phyloP scores from a whole-genome alignment of 2,797 vertebrate genomes.

The Nothura maculosa region DNA sequence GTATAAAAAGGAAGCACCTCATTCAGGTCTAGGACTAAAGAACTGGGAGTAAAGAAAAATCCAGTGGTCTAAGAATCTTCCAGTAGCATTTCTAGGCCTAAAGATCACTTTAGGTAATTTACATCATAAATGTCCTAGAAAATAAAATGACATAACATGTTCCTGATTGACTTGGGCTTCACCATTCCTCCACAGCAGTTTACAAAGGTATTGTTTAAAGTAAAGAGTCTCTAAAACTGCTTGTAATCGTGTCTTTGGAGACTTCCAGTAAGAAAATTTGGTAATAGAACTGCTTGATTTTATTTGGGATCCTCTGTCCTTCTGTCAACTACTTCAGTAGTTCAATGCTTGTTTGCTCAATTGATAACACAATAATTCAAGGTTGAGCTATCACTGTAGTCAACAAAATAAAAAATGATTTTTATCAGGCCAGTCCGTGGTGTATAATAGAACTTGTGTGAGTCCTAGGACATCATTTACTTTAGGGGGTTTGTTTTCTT shows the following conservation, averaged over 20 bases:
- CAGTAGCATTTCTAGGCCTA: neutral
- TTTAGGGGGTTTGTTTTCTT: neutral
- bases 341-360: no score
- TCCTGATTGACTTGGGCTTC: neutral
- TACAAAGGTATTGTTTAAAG: neutral
- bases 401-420: neutral
- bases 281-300: neutral
- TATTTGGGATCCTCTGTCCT: neutral
- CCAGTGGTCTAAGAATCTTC: neutral
- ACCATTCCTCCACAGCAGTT: neutral
- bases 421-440: rapidly evolving
- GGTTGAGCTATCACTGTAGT: neutral
- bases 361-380: neutral
- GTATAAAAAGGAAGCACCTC: neutral
- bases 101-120: neutral
- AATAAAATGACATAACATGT: neutral
- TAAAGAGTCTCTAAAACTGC: rapidly evolving
- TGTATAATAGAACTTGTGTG: neutral
- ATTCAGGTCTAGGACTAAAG: neutral
- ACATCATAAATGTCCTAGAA: neutral
- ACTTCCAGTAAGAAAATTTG: neutral
- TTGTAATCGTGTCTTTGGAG: neutral
- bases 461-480: neutral
- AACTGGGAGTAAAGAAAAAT: neutral
- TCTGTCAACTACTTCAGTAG: rapidly evolving